Conservation (phyloP, 2,113 vertebrate species). For the Cardinalis cardinalis region DNA sequence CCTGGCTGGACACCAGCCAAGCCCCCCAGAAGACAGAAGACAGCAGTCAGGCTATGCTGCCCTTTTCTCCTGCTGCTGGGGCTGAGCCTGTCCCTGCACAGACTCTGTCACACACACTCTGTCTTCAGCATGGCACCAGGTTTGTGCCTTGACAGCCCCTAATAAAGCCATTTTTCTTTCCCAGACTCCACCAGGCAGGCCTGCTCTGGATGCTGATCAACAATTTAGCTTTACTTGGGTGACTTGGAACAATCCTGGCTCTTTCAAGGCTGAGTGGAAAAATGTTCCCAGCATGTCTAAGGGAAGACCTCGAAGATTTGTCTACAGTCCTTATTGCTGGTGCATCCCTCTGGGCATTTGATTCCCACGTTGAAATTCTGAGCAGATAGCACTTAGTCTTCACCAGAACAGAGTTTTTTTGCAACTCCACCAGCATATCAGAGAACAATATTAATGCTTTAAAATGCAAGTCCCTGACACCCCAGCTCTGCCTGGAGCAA, state of each 20-base stretch:
- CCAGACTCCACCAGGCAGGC: neutral
- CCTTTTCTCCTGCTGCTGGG: neutral
- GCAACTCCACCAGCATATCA: neutral
- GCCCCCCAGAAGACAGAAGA: neutral
- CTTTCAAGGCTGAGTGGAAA: constrained; percentile 23
- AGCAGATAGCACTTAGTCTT: neutral
- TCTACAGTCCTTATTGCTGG: neutral
- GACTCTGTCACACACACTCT: neutral
- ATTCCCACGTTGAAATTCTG: neutral
- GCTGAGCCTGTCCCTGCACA: neutral
- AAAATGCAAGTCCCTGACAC: neutral
- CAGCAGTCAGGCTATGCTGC: neutral
- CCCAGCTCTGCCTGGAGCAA: neutral
- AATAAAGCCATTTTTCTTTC: constrained; percentile 40
- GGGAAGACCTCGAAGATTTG: neutral
- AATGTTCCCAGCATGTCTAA: neutral
- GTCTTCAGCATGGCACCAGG: neutral
- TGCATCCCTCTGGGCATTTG: neutral
- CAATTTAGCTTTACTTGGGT: constrained; percentile 6
- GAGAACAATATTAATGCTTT: constrained; percentile 13
- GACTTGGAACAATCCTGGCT: constrained; percentile 1
- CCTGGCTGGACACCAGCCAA: neutral
- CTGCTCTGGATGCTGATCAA: constrained; percentile 42
- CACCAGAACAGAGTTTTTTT: neutral
- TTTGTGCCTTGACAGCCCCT: neutral